Conservation (phyloP, 2,113 vertebrate species). For the Theristicus caerulescens region DNA sequence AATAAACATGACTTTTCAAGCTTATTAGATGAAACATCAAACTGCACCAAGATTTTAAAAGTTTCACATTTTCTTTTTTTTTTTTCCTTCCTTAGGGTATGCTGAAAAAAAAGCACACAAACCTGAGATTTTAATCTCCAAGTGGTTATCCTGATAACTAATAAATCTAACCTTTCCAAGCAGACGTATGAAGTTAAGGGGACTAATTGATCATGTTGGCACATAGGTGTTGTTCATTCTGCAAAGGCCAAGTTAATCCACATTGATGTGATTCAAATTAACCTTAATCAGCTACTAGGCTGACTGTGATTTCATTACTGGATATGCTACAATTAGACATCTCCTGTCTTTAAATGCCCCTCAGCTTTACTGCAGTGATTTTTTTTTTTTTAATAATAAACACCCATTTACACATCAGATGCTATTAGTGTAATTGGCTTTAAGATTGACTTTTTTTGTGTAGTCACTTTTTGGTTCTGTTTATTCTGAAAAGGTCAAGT, state of each 20-base stretch:
- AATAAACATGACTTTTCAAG: neutral
- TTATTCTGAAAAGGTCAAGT: slow-evolving; percentile 72
- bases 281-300: slow-evolving; percentile 81
- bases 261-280: slow-evolving; percentile 86
- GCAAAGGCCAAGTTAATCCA: slow-evolving; percentile 82
- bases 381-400: slow-evolving; percentile 62
- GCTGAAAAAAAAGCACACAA: neutral
- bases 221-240: slow-evolving; percentile 80
- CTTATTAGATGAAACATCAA: neutral
- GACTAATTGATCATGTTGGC: slow-evolving; percentile 84
- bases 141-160: slow-evolving; percentile 73
- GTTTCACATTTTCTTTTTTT: neutral
- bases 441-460: slow-evolving; percentile 65
- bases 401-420: slow-evolving; percentile 70
- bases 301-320: slow-evolving; percentile 77
- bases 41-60: neutral
- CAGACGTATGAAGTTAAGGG: slow-evolving; percentile 73
- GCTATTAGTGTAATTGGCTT: slow-evolving; percentile 61
- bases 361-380: slow-evolving; percentile 41
- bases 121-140: slow-evolving; percentile 69
- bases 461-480: slow-evolving; percentile 69
- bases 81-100: neutral
- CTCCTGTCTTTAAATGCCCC: slow-evolving; percentile 71
- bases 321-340: slow-evolving; percentile 75
- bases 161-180: slow-evolving; percentile 83